A percentile compares a stretch with the other conserved stretches of the same genome.
These are phyloP conservation scores for Andrena bicolor DNA, from an alignment of 2,888 invertebrate genomes.

Conservation along the genomic window DNA sequence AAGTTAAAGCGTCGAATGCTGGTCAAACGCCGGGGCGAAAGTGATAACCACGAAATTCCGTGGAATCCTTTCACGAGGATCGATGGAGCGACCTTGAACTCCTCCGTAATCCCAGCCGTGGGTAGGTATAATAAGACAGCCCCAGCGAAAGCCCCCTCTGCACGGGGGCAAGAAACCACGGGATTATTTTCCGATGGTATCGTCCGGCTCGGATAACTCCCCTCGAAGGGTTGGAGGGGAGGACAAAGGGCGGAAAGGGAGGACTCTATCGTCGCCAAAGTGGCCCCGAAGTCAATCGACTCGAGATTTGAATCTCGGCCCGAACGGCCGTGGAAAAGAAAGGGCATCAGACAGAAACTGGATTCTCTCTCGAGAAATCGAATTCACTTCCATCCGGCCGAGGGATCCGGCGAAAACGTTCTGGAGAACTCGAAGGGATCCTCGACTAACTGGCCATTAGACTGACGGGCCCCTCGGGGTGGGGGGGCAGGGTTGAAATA, in stretches of 20 bases:
- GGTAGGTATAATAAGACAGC: constrained; percentile 31
- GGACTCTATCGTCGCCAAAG: constrained; percentile 59
- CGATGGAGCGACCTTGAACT: constrained; percentile 50
- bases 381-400: constrained; percentile 56
- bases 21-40: constrained; percentile 27
- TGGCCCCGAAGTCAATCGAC: constrained; percentile 71
- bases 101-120: constrained; percentile 28
- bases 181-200: constrained; percentile 61
- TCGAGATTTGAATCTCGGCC: constrained; percentile 71
- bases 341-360: constrained; percentile 60
- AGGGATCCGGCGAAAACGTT: constrained; percentile 42
- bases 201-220: constrained; percentile 50
- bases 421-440: constrained; percentile 53
- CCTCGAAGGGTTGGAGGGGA: not conserved
- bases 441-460: constrained; percentile 74
- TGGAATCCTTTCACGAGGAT: constrained; percentile 25
- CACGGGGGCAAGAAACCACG: constrained; percentile 38
- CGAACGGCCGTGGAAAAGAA: constrained; percentile 55
- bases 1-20: not conserved
- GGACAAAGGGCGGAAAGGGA: constrained; percentile 22
- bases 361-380: constrained; percentile 56
- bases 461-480: constrained; percentile 36
- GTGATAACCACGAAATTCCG: constrained; percentile 37
- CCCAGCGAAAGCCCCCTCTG: not conserved
- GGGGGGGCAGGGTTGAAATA: constrained; percentile 23